A percentile compares a stretch with the other conserved stretches of the same genome.
phyloP scores from a whole-genome alignment of 1,140 invertebrate species.

The Nymphalis io region DNA sequence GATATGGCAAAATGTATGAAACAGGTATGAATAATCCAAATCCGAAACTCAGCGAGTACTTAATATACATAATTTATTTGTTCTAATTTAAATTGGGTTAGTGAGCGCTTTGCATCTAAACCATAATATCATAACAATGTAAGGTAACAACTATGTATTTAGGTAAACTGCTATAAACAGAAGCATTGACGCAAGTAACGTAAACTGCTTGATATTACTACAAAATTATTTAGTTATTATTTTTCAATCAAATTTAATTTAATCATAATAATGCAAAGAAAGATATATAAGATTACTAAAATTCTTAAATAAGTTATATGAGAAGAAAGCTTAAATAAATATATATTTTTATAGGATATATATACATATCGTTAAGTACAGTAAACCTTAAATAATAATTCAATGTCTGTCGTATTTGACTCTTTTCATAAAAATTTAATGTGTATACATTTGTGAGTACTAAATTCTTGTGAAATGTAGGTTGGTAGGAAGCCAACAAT shows the following conservation, averaged over 20 bases:
- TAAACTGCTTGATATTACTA: background rate
- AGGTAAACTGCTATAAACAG: slow-evolving; percentile 8
- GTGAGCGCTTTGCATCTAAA: slow-evolving; percentile 1
- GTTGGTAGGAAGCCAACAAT: slow-evolving; percentile 41
- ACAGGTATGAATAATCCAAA: too few relatives aligned
- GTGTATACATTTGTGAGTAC: slow-evolving; percentile 10
- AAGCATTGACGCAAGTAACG: background rate
- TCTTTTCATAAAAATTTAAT: background rate
- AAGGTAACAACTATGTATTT: slow-evolving; percentile 4
- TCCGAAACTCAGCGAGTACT: background rate
- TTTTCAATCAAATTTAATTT: too few relatives aligned
- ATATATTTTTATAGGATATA: too few relatives aligned
- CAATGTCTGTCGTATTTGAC: background rate
- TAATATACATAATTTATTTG: background rate
- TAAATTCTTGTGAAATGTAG: slow-evolving; percentile 31
- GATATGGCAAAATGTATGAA: too few relatives aligned
- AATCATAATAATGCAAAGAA: too few relatives aligned
- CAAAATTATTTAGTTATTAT: background rate
- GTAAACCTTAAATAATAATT: too few relatives aligned
- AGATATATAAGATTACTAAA: too few relatives aligned
- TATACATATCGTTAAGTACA: too few relatives aligned
- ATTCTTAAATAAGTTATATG: too few relatives aligned
- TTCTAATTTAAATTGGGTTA: slow-evolving; percentile 8
- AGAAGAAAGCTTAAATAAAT: too few relatives aligned
- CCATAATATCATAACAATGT: slow-evolving; percentile 11